Percentiles rank a stretch among this genome's conserved stretches.
Evolutionary conservation across 2,888 invertebrate species (phyloP).

Genomic region (Calameuta pallipes): DNA sequence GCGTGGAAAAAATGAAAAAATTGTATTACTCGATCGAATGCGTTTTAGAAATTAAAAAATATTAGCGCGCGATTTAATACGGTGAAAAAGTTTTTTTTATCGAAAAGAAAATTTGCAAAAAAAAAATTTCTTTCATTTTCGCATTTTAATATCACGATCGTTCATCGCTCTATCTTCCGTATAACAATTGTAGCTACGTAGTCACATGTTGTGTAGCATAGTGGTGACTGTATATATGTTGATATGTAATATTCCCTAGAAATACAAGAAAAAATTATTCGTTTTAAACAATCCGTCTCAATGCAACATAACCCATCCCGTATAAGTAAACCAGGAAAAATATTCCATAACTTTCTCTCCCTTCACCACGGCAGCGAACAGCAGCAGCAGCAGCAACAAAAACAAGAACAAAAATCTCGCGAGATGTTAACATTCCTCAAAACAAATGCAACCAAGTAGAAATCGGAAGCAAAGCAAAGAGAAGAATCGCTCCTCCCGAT

Average conservation of each 20-base stretch:
- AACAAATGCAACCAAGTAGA: conserved; percentile 15
- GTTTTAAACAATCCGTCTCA: conserved; percentile 32
- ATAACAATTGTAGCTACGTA: conserved; percentile 25
- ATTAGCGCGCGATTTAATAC: no score
- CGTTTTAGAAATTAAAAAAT: neutral
- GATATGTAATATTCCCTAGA: conserved; percentile 64
- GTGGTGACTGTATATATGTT: conserved; percentile 65
- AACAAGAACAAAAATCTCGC: conserved; percentile 28
- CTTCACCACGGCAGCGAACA: neutral
- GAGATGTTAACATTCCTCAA: conserved; percentile 17
- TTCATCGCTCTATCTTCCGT: neutral
- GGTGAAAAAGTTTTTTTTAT: neutral
- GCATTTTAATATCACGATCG: neutral
- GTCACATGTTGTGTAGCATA: conserved; percentile 53
- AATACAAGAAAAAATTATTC: conserved; percentile 44
- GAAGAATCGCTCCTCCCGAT: neutral
- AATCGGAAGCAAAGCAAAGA: conserved; percentile 3
- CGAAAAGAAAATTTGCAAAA: neutral
- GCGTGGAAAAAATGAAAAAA: neutral
- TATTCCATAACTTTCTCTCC: conserved; percentile 5
- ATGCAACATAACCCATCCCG: neutral
- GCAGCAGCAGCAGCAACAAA: neutral
- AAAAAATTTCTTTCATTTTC: neutral
- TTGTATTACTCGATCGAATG: neutral
- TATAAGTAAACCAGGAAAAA: neutral